Percentiles rank a stretch among this genome's conserved stretches.
Conservation (phyloP, 2,113 vertebrate species). For the Patagioenas fasciata region DNA sequence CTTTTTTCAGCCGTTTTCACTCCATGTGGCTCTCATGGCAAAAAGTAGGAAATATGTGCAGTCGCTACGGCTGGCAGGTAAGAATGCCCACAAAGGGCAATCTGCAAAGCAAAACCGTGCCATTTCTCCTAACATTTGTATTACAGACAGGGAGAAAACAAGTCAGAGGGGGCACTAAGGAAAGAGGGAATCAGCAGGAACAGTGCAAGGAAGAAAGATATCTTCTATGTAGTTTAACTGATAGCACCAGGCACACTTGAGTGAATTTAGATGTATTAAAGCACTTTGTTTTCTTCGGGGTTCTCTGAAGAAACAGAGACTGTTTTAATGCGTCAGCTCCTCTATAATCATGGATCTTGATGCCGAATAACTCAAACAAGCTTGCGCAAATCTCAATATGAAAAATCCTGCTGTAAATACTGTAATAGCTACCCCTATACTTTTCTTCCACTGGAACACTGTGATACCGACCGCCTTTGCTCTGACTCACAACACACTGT, state of each 20-base stretch:
- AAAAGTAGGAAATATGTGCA: slow-evolving; percentile 17
- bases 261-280: neutral
- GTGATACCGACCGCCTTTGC: neutral
- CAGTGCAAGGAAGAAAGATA: neutral
- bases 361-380: slow-evolving; percentile 13
- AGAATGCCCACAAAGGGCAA: neutral
- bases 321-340: slow-evolving; percentile 13
- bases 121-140: neutral
- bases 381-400: neutral
- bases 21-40: neutral
- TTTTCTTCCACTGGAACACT: neutral
- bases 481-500: neutral
- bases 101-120: neutral
- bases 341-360: neutral
- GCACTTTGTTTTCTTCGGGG: neutral
- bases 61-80: neutral
- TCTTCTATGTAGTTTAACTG: neutral
- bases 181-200: neutral
- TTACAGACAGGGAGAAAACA: neutral
- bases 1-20: neutral
- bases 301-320: neutral
- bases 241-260: neutral
- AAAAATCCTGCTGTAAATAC: slow-evolving; percentile 31
- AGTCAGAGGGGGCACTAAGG: neutral
- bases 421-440: neutral